phyloP scores from a whole-genome alignment of 2,113 vertebrate species.

The Campylomormyrus tamandua region DNA sequence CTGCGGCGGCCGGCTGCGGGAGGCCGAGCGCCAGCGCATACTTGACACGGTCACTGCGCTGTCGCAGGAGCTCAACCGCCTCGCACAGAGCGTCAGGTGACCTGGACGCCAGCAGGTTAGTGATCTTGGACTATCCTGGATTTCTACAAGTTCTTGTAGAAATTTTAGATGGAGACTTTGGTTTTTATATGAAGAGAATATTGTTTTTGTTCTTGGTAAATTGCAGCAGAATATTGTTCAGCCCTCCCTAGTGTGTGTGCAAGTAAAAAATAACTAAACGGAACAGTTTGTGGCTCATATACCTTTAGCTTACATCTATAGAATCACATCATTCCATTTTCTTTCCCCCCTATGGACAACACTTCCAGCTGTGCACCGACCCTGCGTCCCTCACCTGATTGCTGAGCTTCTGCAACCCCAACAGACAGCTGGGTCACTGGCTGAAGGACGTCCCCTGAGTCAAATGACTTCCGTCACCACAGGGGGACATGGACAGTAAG shows the following conservation, averaged over 20 bases:
- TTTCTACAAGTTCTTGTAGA: neutral
- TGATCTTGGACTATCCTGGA: neutral
- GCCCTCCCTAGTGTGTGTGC: neutral
- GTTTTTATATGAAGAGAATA: neutral
- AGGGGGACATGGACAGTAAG: neutral
- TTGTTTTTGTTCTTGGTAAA: neutral
- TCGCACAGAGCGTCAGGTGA: conserved; percentile 40
- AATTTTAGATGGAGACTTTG: neutral
- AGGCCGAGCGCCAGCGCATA: conserved; percentile 61
- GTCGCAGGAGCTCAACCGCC: conserved; percentile 77
- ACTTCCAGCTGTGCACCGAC: neutral
- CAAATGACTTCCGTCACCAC: neutral
- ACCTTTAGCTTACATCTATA: neutral
- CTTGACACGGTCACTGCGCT: conserved; percentile 71
- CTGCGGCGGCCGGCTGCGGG: conserved; percentile 65
- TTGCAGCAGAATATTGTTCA: neutral
- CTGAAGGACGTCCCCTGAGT: neutral
- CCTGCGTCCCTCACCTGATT: neutral
- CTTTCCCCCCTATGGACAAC: neutral
- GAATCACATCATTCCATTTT: neutral
- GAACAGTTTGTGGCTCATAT: neutral
- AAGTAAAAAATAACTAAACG: neutral
- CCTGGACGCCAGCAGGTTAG: neutral
- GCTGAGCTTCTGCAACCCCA: neutral
- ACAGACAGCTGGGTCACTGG: neutral